Conservation (phyloP, 2,113 vertebrate genomes). For the Pelmatolapia mariae region DNA sequence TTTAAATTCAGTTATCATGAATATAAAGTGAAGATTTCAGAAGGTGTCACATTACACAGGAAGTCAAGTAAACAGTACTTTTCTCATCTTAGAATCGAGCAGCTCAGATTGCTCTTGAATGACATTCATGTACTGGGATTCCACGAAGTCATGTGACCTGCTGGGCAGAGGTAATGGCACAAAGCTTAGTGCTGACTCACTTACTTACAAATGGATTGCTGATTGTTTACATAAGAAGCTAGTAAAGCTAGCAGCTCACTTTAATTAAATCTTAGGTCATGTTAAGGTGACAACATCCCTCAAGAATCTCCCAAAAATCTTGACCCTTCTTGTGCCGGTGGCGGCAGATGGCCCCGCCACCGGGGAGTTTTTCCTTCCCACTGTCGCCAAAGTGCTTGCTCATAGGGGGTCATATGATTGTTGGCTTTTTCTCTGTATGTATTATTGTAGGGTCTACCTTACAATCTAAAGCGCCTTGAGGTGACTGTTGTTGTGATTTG, state of each 20-base stretch:
- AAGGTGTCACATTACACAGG: neutral
- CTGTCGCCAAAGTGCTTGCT: fast-evolving
- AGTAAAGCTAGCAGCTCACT: neutral
- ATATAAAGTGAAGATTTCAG: neutral
- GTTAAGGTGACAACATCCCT: neutral
- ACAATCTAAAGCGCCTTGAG: no score
- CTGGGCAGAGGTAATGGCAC: neutral
- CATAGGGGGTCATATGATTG: neutral
- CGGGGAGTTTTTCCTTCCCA: neutral
- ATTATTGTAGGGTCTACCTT: no score
- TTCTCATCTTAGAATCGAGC: neutral
- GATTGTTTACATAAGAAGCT: neutral
- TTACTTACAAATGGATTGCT: neutral
- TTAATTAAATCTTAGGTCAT: neutral
- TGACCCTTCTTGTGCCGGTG: fast-evolving
- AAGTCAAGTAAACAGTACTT: neutral
- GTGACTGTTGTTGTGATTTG: no score
- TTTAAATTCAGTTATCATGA: fast-evolving
- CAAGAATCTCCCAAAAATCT: neutral
- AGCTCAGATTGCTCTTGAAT: neutral
- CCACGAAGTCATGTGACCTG: neutral
- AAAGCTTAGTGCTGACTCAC: neutral
- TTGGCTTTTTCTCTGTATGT: no score
- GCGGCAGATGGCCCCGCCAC: neutral
- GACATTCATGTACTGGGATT: neutral